These are phyloP conservation scores for Aix galericulata DNA, from an alignment of 2,113 vertebrate species.

Conservation along the genomic window DNA sequence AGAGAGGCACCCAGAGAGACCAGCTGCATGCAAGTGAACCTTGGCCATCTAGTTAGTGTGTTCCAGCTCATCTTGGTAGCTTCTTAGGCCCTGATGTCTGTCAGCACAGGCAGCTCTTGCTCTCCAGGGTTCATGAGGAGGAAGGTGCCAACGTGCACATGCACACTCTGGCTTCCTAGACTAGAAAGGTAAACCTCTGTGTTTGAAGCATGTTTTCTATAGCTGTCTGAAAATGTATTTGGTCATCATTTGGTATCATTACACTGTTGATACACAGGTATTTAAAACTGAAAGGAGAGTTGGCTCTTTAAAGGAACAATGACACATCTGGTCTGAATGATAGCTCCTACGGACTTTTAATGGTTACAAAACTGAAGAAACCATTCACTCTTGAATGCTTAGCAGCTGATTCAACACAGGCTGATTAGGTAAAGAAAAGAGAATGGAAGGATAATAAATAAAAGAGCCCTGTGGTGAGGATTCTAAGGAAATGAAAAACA, in stretches of 20 bases:
- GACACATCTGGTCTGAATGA: slow-evolving; percentile 9
- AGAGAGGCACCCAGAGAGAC: slow-evolving; percentile 8
- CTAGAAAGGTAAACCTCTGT: background rate
- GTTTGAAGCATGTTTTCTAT: background rate
- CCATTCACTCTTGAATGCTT: slow-evolving; percentile 29
- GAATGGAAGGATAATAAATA: slow-evolving; percentile 47
- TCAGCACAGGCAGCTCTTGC: background rate
- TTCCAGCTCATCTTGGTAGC: background rate
- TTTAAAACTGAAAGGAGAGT: slow-evolving; percentile 8
- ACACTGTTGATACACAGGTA: background rate
- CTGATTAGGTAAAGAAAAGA: slow-evolving; percentile 60
- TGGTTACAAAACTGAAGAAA: slow-evolving; percentile 22
- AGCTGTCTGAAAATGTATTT: background rate
- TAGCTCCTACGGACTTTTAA: background rate
- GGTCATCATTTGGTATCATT: background rate
- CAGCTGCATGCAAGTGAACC: slow-evolving; percentile 22
- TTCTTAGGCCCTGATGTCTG: background rate
- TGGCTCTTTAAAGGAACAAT: slow-evolving; percentile 22
- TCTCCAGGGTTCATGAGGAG: background rate
- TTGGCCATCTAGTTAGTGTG: background rate
- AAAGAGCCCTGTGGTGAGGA: background rate
- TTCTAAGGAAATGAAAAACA: slow-evolving; percentile 59
- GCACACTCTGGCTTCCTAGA: background rate
- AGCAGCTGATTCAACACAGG: slow-evolving; percentile 53
- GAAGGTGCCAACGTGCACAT: too few species aligned